A percentile compares a stretch with the other conserved stretches of the same genome.
phyloP scores from a whole-genome alignment of 1,140 invertebrate species.

The Macrocentrus cingulum region DNA sequence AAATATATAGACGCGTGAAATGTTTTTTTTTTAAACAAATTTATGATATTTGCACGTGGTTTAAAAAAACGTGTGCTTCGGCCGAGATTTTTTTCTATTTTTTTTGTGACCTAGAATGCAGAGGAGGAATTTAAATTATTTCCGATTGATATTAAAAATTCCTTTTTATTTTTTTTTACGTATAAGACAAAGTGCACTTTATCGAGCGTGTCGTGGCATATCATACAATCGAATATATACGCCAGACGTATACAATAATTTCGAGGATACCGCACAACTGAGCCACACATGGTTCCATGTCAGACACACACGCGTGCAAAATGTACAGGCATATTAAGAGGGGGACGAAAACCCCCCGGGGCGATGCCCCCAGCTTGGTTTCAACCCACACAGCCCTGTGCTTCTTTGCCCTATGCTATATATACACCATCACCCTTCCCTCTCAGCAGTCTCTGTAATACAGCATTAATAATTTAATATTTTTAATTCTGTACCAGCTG shows the following conservation, averaged over 20 bases:
- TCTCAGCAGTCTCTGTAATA: slow-evolving; percentile 8
- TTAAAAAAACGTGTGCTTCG: not conserved
- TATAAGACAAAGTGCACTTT: not conserved
- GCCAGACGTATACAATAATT: slow-evolving; percentile 42
- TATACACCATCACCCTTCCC: too few relatives aligned
- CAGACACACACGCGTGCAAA: slow-evolving; percentile 26
- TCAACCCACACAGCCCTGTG: slow-evolving; percentile 28
- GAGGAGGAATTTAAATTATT: not conserved
- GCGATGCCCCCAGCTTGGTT: slow-evolving; percentile 42
- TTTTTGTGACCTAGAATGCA: not conserved
- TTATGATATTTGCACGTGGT: slow-evolving; percentile 17
- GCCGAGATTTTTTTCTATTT: not conserved
- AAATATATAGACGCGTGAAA: not conserved
- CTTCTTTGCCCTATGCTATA: not conserved
- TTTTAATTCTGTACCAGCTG: slow-evolving; percentile 39
- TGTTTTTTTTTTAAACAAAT: slow-evolving; percentile 12
- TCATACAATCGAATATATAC: slow-evolving; percentile 31
- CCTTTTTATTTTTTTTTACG: too few relatives aligned
- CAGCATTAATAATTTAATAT: slow-evolving; percentile 50
- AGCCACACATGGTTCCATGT: slow-evolving; percentile 43
- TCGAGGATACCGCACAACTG: slow-evolving; percentile 49
- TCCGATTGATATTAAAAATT: too few relatives aligned
- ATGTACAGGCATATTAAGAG: slow-evolving; percentile 18
- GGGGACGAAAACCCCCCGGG: slow-evolving; percentile 37
- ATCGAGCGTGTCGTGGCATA: slow-evolving; percentile 20